Base-by-base conservation (phyloP, 2,797 vertebrate genomes). In the Tadarida brasiliensis region DNA sequence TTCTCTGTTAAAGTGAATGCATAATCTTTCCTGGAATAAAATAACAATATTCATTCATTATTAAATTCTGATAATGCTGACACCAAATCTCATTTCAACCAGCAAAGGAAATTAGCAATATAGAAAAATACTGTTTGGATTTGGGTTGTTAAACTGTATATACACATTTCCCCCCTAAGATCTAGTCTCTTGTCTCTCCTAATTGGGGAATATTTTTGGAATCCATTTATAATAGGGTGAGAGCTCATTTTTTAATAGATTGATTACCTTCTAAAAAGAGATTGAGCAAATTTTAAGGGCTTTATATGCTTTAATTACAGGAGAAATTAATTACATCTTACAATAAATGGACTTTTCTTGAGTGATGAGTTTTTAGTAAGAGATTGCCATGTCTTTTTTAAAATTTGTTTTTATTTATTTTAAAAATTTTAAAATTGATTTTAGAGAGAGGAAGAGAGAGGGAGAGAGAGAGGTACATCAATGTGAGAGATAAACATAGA, bases 31-130 rank as follows among this genome's bases (percentile, higher is more conserved):
- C 47, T 92, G 73, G 94, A 93, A 91, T 98, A 97, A 97, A 97
- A 97, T 97, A 97, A 97, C 96, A 98, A 98, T 97, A 96, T 96
- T 95, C 95, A 96, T 97, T 96, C 83, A 97, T 97, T 96, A 95
- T 97, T 97, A 95, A 97, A 94, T 95, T 96, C 95, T 65, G 90
- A 90, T 92, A 68, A 90, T 82, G 44, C 86, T 95, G 76, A 94
- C 67, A 90, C 30, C 88, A 87, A 94, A 88, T 90, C 39, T 96
- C 65, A 84, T 83, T 91, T 85, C 49, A 92, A 56, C n/a, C 65
- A 73, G 20, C 70, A 54, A 89, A 96, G 51, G 47, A 86, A 92
- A 94, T 86, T 81, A 95, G 57, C 35, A 59, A 51, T 17, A 85
- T 22, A 73, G 54, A 56, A 84, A 35, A 95, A 65, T 30, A 39